These are phyloP conservation scores for Cistogaster globosa DNA, from an alignment of 2,888 invertebrate genomes.

Conservation along the genomic window DNA sequence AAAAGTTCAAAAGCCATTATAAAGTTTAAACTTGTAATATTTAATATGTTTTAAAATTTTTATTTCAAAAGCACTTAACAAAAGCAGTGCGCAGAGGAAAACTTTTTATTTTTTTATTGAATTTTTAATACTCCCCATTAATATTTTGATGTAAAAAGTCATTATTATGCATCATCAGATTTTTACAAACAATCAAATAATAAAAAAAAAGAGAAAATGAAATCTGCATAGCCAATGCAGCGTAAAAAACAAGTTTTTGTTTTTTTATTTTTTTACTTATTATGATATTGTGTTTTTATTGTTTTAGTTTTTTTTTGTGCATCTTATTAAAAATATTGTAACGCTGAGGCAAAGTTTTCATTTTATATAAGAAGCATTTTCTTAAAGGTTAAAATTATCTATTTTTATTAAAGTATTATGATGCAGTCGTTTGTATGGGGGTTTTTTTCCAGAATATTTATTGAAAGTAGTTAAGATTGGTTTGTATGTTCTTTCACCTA, in stretches of 20 bases:
- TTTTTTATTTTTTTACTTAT: not conserved
- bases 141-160: constrained; percentile 35
- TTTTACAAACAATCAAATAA: not conserved
- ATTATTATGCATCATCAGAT: constrained; percentile 44
- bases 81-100: too few species aligned
- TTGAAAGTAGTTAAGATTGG: too few species aligned
- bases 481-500: too few species aligned
- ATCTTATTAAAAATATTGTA: constrained; percentile 27
- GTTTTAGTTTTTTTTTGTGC: not conserved
- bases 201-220: not conserved
- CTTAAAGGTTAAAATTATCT: too few species aligned
- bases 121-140: not conserved
- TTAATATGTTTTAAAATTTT: too few species aligned
- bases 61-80: too few species aligned
- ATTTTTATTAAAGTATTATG: too few species aligned
- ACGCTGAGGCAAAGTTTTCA: not conserved
- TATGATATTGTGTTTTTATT: not conserved
- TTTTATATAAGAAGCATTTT: too few species aligned
- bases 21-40: too few species aligned
- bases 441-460: too few species aligned
- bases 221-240: not conserved
- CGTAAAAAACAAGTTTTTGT: not conserved
- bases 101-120: not conserved
- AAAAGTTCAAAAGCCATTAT: too few species aligned
- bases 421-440: too few species aligned